phyloP scores from a whole-genome alignment of 2,113 vertebrate species.

The Gorsachius goisagi region DNA sequence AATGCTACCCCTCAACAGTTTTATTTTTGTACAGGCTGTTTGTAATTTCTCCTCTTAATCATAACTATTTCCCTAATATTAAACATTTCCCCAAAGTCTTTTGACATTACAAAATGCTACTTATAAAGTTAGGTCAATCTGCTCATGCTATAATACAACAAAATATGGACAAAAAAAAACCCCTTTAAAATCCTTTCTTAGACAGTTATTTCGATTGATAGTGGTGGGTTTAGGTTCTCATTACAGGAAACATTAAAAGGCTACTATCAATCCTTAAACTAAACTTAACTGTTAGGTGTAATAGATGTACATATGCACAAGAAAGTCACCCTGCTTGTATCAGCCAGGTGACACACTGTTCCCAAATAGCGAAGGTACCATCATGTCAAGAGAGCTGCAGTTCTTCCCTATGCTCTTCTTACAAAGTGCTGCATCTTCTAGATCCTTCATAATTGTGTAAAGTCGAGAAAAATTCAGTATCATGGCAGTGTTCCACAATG shows the following conservation, averaged over 20 bases:
- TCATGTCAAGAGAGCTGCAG: neutral
- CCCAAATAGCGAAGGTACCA: neutral
- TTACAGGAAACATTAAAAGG: conserved; percentile 41
- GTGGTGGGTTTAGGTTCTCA: neutral
- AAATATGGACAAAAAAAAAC: neutral
- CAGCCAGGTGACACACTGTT: neutral
- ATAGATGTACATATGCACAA: neutral
- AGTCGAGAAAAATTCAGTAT: neutral
- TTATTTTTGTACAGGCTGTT: neutral
- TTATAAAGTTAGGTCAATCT: neutral
- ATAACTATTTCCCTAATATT: neutral
- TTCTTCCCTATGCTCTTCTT: neutral
- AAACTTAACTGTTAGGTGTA: neutral
- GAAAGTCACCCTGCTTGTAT: neutral
- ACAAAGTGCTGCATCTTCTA: neutral
- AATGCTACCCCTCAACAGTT: neutral
- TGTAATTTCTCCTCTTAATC: neutral
- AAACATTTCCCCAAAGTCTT: neutral
- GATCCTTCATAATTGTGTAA: neutral
- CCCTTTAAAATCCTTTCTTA: neutral
- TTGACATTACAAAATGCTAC: neutral
- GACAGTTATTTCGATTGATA: neutral
- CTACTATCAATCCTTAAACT: neutral
- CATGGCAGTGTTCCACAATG: neutral
- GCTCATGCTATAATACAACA: neutral